Evolutionary conservation across 1,140 invertebrate species (phyloP).

Genomic region (Zelostemma sp.): DNA sequence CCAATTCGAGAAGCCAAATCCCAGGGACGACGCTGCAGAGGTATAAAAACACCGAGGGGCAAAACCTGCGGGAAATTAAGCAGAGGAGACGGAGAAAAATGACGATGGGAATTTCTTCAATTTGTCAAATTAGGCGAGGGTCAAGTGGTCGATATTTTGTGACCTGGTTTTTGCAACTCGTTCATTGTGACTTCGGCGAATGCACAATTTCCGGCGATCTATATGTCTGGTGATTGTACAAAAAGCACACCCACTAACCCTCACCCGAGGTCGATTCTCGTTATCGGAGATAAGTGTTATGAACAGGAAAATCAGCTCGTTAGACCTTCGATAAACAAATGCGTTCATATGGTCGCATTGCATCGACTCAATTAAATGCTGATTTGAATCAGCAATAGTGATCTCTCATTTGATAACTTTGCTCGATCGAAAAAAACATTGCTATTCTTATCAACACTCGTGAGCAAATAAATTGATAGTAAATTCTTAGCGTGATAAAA

Average conservation of each 20-base stretch:
- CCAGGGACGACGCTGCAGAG: slow-evolving; percentile 84
- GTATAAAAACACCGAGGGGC: slow-evolving; percentile 88
- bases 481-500: too few relatives aligned
- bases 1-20: slow-evolving; percentile 87
- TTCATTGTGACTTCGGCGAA: slow-evolving; percentile 48
- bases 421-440: too few relatives aligned
- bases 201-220: slow-evolving; percentile 66
- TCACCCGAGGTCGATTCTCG: not conserved
- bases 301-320: slow-evolving; percentile 37
- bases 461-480: not conserved
- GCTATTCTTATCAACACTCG: too few relatives aligned
- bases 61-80: slow-evolving; percentile 79
- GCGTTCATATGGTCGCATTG: not conserved
- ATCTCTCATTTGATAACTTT: too few relatives aligned
- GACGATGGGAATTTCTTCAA: slow-evolving; percentile 1
- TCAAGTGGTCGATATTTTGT: slow-evolving; percentile 51
- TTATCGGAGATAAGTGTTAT: slow-evolving; percentile 5
- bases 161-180: slow-evolving; percentile 35
- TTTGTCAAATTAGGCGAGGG: slow-evolving; percentile 45
- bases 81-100: too few relatives aligned
- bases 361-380: not conserved
- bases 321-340: slow-evolving; percentile 11
- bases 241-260: slow-evolving; percentile 42
- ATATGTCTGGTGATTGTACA: slow-evolving; percentile 35
- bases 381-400: too few relatives aligned